phyloP scores from a whole-genome alignment of 2,113 vertebrate species.

The Myiagra hebetior region DNA sequence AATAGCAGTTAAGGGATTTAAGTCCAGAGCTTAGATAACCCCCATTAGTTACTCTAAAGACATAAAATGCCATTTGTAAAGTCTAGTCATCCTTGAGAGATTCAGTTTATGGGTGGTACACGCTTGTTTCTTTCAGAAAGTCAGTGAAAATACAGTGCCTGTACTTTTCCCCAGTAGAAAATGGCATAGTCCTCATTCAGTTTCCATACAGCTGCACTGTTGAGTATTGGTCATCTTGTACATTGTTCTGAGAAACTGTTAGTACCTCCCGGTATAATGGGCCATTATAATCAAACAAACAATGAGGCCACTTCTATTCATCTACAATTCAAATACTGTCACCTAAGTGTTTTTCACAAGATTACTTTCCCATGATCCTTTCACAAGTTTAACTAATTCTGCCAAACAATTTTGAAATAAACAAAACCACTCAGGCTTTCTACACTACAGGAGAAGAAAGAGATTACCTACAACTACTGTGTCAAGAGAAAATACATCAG shows the following conservation, averaged over 20 bases:
- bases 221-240: neutral
- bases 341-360: conserved; percentile 6
- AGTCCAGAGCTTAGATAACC: neutral
- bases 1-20: neutral
- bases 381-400: neutral
- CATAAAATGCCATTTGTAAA: neutral
- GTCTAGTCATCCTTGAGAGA: neutral
- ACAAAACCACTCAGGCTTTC: neutral
- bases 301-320: neutral
- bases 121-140: neutral
- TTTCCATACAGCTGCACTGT: conserved; percentile 3
- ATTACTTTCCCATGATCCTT: neutral
- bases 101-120: neutral
- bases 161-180: neutral
- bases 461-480: neutral
- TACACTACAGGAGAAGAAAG: neutral
- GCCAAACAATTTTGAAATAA: neutral
- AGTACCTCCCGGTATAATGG: conserved; percentile 5
- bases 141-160: neutral
- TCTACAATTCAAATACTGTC: conserved; percentile 27
- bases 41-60: neutral
- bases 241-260: conserved; percentile 30
- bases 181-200: neutral
- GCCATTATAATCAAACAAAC: conserved; percentile 11
- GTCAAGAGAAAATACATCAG: neutral